A percentile compares a stretch with the other conserved stretches of the same genome.
Conservation (phyloP, 2,113 vertebrate species). For the Neodon shergylaensis region DNA sequence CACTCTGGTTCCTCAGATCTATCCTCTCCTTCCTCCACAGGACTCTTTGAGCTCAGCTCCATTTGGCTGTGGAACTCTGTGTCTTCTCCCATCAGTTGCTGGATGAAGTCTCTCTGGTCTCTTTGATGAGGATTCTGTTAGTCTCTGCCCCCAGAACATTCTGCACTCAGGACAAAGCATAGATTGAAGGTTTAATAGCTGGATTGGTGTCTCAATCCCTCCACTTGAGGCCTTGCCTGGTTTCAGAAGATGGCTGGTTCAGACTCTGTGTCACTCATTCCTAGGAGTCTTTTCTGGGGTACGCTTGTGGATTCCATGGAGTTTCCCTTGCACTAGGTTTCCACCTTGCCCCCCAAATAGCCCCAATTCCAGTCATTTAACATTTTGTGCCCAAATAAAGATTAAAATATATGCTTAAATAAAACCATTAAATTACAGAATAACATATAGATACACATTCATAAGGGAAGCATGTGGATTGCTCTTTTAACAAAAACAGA, state of each 20-base stretch:
- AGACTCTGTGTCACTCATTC: background rate
- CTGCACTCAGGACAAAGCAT: background rate
- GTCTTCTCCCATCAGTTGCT: background rate
- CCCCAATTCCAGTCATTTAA: background rate
- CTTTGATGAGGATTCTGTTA: background rate
- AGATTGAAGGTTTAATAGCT: background rate
- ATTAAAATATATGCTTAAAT: constrained; percentile 31
- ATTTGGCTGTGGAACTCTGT: background rate
- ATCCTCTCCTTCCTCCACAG: background rate
- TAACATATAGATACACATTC: background rate
- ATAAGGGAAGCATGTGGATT: background rate
- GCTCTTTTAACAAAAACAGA: background rate
- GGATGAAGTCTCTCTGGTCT: background rate
- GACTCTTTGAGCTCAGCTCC: background rate
- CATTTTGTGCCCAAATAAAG: background rate
- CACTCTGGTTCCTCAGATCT: background rate
- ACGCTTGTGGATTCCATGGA: background rate
- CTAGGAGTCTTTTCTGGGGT: background rate
- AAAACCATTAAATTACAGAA: constrained; percentile 29
- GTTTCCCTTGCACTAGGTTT: background rate
- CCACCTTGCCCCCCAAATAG: background rate
- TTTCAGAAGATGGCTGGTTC: background rate
- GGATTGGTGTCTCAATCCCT: background rate
- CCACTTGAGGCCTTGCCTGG: background rate
- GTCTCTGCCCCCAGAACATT: background rate